Evolutionary conservation across 2,888 invertebrate genomes (phyloP), one percentile per base, ranked within the genome.

Genomic region (Caenorhabditis japonica): DNA sequence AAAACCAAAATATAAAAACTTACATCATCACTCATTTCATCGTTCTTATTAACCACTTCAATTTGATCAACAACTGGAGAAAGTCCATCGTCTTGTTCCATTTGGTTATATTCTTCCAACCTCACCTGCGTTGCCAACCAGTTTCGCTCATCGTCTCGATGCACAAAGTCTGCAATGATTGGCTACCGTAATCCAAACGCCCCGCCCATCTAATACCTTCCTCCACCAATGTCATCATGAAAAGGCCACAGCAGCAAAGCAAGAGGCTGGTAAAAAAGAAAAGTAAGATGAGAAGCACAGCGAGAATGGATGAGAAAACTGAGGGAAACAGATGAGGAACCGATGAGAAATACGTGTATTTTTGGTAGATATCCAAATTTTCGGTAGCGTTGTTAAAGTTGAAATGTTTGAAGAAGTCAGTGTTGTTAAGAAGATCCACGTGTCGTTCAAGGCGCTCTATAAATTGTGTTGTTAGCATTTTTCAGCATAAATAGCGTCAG

Each of bases 111-210:
- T 30, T 58, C 49, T 19, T 51, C 17, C 27, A 58, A 34, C 30
- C 58, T 61, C 38, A 30, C 1, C 30, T 58, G 13, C 3, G 23
- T 34, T 33, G 49, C 70, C 23, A 62, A n/a, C 58, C 53, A 64
- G 10, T 72, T 59, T 15, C 64, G 17, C 25, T 72, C 72, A n/a
- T 72, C 64, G 21, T 72, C 64, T 19, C 72, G 34, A 34, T 33
- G 44, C 7, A 27, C 34, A 43, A 64, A 72, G 34, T 72, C 72
- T 72, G 55, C n/a, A 56, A 25, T 38, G 38, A n/a, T 15, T 34
- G 59, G n/a, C 17, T 59, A 59, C 60, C 39, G 49, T 51, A 41
- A 27, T 1, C 15, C 15, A 5, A 15, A 30, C n/a, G 38, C 30
- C 30, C 34, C 49, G 34, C 49, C 49, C 21, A 27, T 21, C 34